Evolutionary conservation across 2,797 vertebrate genomes (phyloP), one percentile per base, ranked within the genome.

Genomic region (Cephalopachus bancanus): DNA sequence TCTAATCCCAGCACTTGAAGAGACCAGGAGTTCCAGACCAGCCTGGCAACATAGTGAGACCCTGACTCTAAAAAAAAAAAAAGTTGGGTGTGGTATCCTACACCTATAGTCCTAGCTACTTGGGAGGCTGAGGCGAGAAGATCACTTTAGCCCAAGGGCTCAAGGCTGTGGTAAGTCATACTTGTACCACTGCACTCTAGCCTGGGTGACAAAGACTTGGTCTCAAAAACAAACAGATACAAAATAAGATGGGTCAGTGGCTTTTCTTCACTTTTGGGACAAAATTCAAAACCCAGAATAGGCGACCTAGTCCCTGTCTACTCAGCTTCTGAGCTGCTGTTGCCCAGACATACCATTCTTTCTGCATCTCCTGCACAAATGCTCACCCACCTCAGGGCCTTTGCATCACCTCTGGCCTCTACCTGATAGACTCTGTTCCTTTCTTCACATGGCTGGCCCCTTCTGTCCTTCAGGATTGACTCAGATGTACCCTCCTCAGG

Each of bases 231-330:
- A 44, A 44, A 44, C 44, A 44, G 5, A 44, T 44, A 44, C 44
- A 44, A 44, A 44, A 44, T 64, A 89, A 96, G 84, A 71, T 10
- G 72, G 15, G 20, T 81, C 79, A 71, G 74, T 92, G 44, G 44
- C 81, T 85, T 75, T 75, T 65, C 22, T 86, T 80, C 37, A 49
- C 2, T 3, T 76, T 65, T 80, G 37, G 72, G 44, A 85, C n/a
- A 81, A 96, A 94, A 80, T 80, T 37, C n/a, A 53, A 80, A 91
- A 30, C 24, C 37, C 62, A 49, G 92, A 91, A 8, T 67, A 33
- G 67, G 30, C 15, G 30, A 20, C n/a, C 26, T 85, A 67, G 26
- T 22, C 64, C 26, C 74, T 37, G 26, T 2, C 81, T n/a, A 9
- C 59, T 67, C 64, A 59, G 10, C 65, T 69, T 53, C 65, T 30